Evolutionary conservation across 2,888 invertebrate genomes (phyloP), one percentile per base, ranked within the genome.

Genomic region (Myopa testacea): DNA sequence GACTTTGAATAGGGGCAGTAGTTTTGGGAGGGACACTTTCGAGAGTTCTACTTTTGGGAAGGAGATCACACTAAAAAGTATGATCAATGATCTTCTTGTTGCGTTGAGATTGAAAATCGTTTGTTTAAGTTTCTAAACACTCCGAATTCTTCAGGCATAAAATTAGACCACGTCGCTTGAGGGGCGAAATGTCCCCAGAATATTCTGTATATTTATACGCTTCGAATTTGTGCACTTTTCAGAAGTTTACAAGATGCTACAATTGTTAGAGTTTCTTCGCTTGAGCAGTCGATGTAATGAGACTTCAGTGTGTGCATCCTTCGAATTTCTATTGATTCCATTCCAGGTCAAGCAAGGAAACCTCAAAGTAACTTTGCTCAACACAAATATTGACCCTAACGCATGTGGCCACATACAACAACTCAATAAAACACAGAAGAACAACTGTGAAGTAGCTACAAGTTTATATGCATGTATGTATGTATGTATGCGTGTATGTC

Each of bases 51-150:
- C n/a, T 45, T 45, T 6, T 6, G 50, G 19, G 26, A 67, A 45
- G 50, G 14, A 67, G 60, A 37, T 45, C 60, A 65, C n/a, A 77
- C 67, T 77, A 72, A 75, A 68, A 34, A 60, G 12, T 26, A 71
- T 68, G 79, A 79, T 77, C 79, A 75, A 75, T 77, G 79, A 77
- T 77, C 79, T 79, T 72, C 72, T 19, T 65, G 73, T 63, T 55
- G 68, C 73, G 40, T 72, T 52, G 40, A 19, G 40, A 38, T 60
- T 70, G 60, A 58, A 71, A 71, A 79, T 79, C 70, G 76, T 70
- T 77, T 75, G 73, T n/a, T 77, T 75, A 55, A 6, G 19, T 40
- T 58, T 45, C n/a, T 34, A n/a, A 55, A 16, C 55, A 34, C 12
- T 52, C 34, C 26, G 69, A 3, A 26, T 12, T 70, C 6, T 10